phyloP scores from a whole-genome alignment of 2,797 vertebrate species.

The Simalia tracyae region DNA sequence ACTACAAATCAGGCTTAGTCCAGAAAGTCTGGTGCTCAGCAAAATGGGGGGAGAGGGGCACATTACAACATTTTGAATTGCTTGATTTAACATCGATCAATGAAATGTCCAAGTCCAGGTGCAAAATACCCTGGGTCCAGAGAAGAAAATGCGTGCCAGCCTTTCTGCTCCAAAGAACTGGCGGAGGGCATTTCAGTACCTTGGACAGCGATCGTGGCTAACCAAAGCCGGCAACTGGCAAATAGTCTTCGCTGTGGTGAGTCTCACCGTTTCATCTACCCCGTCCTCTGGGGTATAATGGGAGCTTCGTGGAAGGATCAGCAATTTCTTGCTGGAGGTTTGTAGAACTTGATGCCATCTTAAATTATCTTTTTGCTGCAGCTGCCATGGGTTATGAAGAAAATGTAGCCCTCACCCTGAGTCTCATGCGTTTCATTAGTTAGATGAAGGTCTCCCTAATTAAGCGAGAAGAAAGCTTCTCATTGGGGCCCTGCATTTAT shows the following conservation, averaged over 20 bases:
- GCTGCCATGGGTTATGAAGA: conserved; percentile 37
- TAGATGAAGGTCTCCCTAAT: neutral
- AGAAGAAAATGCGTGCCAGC: neutral
- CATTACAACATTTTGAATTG: neutral
- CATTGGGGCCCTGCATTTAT: neutral
- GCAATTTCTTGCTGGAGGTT: neutral
- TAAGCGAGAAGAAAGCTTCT: neutral
- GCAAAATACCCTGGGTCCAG: neutral
- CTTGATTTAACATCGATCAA: conserved; percentile 24
- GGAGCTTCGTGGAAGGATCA: conserved; percentile 29
- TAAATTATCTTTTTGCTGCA: conserved; percentile 40
- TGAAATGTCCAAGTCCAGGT: neutral
- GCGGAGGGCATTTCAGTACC: neutral
- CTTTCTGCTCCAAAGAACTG: neutral
- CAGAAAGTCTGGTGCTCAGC: neutral
- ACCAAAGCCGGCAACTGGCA: neutral
- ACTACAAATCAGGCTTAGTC: neutral
- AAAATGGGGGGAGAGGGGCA: neutral
- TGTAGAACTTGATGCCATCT: conserved; percentile 41
- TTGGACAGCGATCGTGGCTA: neutral
- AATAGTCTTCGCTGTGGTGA: neutral
- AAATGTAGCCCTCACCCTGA: neutral
- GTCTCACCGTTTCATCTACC: neutral
- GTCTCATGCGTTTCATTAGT: neutral
- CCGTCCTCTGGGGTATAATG: neutral